Base-by-base conservation (phyloP, 2,113 vertebrate genomes). In the Poeciliopsis retropinna region DNA sequence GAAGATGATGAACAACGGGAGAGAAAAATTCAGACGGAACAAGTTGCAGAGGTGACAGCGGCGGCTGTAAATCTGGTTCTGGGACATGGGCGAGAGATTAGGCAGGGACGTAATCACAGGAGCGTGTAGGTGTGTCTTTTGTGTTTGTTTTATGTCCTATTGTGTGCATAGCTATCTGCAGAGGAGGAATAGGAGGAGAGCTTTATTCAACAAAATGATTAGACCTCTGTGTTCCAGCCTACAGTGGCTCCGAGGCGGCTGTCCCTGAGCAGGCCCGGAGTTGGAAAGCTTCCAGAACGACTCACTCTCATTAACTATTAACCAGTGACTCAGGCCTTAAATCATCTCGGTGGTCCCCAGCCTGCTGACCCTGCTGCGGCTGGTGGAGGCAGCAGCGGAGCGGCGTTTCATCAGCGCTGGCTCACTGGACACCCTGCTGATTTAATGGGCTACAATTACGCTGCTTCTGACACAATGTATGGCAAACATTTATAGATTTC, bases 1-100 rank as follows among this genome's bases (percentile, higher is more conserved):
- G 90, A 88, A 91, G 89, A 91, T 92, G 89, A 93, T 92, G 89
- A 91, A 90, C 86, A 91, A 79, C 83, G 5, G 82, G 67, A 77
- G 73, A 67, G 71, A 79, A 76, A 82, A 81, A 73, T 61, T 79
- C 54, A 32, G 68, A 51, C 77, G 64, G 78, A 88, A 84, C 76
- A 84, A 89, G 90, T 84, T 83, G 85, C 80, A 17, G 79, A 74
- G 78, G 85, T 60, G 90, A 85, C 60, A 15, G 78, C 78, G 81
- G 78, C 78, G 60, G 82, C 85, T 69, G 84, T 93, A 92, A 91
- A 93, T 92, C 89, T 85, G 79, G 75, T 29, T 60, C 10, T 1
- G 65, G 84, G 88, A 84, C 86, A 64, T 84, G 70, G 64, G 69
- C 66, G 2, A 81, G 79, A 90, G 88, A 90, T 85, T 85, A 88